Base-by-base conservation (phyloP, 2,888 invertebrate species). In the Sphinx pinastri region DNA sequence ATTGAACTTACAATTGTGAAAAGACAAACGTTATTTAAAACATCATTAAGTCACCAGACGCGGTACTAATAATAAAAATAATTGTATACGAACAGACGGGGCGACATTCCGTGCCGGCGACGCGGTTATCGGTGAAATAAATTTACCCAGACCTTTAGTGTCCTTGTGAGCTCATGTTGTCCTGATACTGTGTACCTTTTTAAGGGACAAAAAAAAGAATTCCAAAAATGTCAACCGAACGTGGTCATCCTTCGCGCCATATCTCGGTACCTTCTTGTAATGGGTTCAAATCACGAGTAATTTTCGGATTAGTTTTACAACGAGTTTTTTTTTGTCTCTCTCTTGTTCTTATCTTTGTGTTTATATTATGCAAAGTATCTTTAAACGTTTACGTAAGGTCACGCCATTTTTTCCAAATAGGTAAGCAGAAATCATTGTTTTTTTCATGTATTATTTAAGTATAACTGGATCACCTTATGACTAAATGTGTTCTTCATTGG, bases 61-160 rank as follows among this genome's bases (percentile, higher is more conserved):
- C 68, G 51, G 45, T 68, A 45, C 55, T 68, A 72, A 60, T 71
- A 71, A 70, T 72, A 73, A 71, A 72, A 70, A 71, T 52, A 72
- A 67, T 67, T 60, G 68, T 70, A 16, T 70, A 73, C 74, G 70
- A 71, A 71, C 76, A 52, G 73, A 73, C 69, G 79, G 72, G 79
- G 70, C 81, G 74, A 77, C 85, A 85, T 84, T 85, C 85, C 84
- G 72, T 67, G 70, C 71, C 75, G 86, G 85, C 86, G 86, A 74
- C 85, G 67, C 74, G 69, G 70, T 84, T 86, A 86, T 87, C 86
- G 77, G 76, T 74, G 72, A 80, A 77, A 84, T 85, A 85, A 84
- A 86, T 85, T 82, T 75, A 75, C 73, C 72, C 68, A 55, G 71
- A 66, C 71, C 71, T 70, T 68, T 71, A 68, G 66, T 71, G 70